These are phyloP conservation scores for Sinella curviseta DNA, from an alignment of 1,140 invertebrate genomes.

Conservation along the genomic window DNA sequence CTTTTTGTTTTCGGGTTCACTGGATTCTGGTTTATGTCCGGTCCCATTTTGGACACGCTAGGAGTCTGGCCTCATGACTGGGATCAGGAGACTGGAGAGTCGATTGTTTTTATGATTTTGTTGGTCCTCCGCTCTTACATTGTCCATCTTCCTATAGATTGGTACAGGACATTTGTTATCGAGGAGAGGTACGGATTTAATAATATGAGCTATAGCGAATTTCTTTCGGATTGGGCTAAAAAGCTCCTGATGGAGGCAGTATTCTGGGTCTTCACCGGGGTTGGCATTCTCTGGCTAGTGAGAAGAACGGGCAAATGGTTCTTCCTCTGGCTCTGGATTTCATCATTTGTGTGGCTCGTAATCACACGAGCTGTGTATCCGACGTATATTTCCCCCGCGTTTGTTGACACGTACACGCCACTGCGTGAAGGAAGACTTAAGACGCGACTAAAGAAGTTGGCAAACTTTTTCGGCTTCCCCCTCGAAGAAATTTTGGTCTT, in stretches of 20 bases:
- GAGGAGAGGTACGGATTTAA: neutral
- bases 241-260: neutral
- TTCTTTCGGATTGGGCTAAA: neutral
- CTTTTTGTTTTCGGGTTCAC: neutral
- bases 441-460: neutral
- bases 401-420: neutral
- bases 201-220: neutral
- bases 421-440: neutral
- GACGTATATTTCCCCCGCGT: neutral
- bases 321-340: neutral
- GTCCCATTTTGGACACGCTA: neutral
- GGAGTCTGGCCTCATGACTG: neutral
- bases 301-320: neutral
- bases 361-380: neutral
- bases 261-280: neutral
- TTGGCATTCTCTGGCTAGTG: neutral
- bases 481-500: neutral
- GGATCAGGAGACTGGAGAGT: neutral
- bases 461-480: neutral
- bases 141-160: neutral
- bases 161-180: neutral
- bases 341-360: neutral
- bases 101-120: neutral
- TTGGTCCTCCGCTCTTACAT: neutral
- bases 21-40: neutral